These are phyloP conservation scores for Tympanoctomys barrerae DNA, from an alignment of 2,797 vertebrate genomes.

Conservation along the genomic window DNA sequence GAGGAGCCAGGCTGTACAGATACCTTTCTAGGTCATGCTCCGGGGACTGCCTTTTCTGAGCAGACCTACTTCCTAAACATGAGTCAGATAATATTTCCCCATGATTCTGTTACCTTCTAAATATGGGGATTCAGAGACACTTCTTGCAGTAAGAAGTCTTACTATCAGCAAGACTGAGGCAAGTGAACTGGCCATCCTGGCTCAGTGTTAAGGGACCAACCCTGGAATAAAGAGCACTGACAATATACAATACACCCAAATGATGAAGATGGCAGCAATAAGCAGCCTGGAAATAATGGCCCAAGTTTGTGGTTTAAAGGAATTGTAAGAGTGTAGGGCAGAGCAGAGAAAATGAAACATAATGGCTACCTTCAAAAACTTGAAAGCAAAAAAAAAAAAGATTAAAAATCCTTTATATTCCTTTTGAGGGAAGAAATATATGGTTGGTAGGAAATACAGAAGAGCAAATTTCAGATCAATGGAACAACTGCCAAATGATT, in stretches of 20 bases:
- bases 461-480: not conserved
- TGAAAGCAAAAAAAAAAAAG: not conserved
- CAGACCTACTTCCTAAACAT: not conserved
- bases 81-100: not conserved
- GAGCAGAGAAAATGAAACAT: not conserved
- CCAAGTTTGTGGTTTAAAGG: not conserved
- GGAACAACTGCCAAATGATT: not conserved
- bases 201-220: not conserved
- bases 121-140: not conserved
- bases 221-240: not conserved
- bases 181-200: not conserved
- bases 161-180: not conserved
- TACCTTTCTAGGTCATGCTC: not conserved
- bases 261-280: not conserved
- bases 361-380: not conserved
- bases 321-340: not conserved
- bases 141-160: not conserved
- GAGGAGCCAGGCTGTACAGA: not conserved
- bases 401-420: not conserved
- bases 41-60: not conserved
- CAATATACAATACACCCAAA: not conserved
- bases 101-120: not conserved
- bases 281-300: not conserved
- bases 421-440: not conserved
- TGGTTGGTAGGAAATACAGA: not conserved